A percentile compares a stretch with the other conserved stretches of the same genome.
Evolutionary conservation across 2,797 vertebrate species (phyloP).

Genomic region (Hydrocynus forskahlii): DNA sequence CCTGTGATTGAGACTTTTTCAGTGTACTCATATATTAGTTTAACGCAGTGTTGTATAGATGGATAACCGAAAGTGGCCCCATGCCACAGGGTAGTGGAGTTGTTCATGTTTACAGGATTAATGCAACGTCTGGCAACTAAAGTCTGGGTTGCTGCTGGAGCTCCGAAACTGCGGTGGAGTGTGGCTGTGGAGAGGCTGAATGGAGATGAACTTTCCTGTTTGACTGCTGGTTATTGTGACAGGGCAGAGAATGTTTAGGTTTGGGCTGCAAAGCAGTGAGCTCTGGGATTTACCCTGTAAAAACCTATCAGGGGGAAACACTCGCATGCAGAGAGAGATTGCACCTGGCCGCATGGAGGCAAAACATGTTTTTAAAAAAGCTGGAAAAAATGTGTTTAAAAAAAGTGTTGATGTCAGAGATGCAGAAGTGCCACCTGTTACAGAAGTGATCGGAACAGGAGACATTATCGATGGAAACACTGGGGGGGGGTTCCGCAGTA

Average conservation of each 20-base stretch:
- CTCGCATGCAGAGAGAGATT: conserved; percentile 21
- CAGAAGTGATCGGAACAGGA: background rate
- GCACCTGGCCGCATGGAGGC: background rate
- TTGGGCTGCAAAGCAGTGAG: background rate
- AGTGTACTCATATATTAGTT: background rate
- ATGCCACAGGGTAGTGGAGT: background rate
- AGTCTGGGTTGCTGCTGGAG: conserved; percentile 1
- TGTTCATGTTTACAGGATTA: conserved; percentile 16
- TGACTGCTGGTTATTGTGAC: background rate
- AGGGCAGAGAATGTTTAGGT: background rate
- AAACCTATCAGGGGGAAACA: conserved; percentile 17
- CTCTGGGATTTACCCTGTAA: conserved; percentile 14
- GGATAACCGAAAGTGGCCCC: conserved; percentile 8
- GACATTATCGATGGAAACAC: background rate
- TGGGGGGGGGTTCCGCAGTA: background rate
- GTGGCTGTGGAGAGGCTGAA: background rate
- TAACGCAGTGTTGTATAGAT: background rate
- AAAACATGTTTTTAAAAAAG: background rate
- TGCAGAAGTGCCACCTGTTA: background rate
- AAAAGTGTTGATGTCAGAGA: conserved; percentile 1
- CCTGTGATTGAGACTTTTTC: conserved; percentile 1
- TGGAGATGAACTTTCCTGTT: background rate
- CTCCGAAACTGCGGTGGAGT: background rate
- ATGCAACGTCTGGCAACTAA: conserved; percentile 19
- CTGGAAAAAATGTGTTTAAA: background rate